Evolutionary conservation across 2,797 vertebrate species (phyloP).

Genomic region (Nannoperca obscura): DNA sequence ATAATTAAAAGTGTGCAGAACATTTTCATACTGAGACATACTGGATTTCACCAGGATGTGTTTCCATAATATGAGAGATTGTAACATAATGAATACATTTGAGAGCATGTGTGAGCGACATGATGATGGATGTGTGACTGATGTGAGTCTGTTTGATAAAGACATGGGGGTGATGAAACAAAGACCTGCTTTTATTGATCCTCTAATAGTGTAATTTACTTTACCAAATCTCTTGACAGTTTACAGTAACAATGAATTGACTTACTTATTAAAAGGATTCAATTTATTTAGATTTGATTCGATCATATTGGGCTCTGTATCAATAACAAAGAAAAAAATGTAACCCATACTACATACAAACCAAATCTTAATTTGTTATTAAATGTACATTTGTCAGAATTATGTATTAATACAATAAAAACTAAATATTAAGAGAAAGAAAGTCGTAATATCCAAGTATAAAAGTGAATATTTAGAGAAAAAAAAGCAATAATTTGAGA

Average conservation of each 20-base stretch:
- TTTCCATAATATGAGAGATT: neutral
- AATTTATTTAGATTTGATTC: neutral
- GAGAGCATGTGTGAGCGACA: neutral
- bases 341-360: no score
- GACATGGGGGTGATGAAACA: neutral
- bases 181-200: neutral
- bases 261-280: neutral
- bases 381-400: neutral
- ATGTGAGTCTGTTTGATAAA: slow-evolving; percentile 5
- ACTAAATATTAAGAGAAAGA: no score
- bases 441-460: no score
- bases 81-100: no score
- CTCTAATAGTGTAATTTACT: neutral
- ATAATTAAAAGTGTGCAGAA: neutral
- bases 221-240: neutral
- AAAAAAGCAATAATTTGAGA: neutral
- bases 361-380: neutral
- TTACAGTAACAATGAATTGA: neutral
- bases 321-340: neutral
- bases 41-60: neutral
- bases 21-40: neutral
- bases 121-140: neutral
- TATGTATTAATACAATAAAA: neutral
- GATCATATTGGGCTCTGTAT: neutral
- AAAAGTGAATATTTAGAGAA: neutral